Evolutionary conservation across 2,113 vertebrate species (phyloP), one percentile per base, ranked within the genome.

Genomic region (Neotoma lepida): DNA sequence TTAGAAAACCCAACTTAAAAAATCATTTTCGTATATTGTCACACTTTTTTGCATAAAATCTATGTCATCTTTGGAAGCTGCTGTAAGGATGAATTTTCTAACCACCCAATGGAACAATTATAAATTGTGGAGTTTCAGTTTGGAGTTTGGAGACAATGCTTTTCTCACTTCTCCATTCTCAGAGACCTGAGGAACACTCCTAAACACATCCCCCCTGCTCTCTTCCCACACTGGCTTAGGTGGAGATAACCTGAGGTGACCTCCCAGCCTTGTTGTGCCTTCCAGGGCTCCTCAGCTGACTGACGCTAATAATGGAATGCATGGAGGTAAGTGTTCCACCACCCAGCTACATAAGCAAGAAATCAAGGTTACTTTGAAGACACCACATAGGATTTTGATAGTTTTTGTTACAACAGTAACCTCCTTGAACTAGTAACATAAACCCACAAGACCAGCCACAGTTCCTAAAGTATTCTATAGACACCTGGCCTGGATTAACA

Each of bases 1-100:
- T 61, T n/a, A 44, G 64, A 74, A 96, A 94, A 88, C 71, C 41
- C 51, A 91, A 85, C 22, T 66, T 90, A 91, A 26, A 51, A 90
- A 71, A 71, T 86, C 41, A 85, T 88, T 88, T 85, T 93, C 89
- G 58, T 90, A 71, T 82, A 33, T 26, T 68, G 15, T 56, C 84
- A 86, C 13, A 58, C 28, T 58, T 46, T 85, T 51, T 90, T 74
- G 26, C 73, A 94, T 46, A 54, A 24, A 87, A 89, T 88, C 63
- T n/a, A 13, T 85, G 68, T 51, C 70, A 58, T 51, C 28, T 90
- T 74, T 44, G 0, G 12, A 68, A 86, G 61, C 54, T 73, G 35
- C 33, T 18, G 66, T 3, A 41, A 88, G 61, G 54, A 10, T 92
- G 4, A 2, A 33, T 63, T 78, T 94, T 81, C 30, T 80, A 61